Conservation (phyloP, 1,140 invertebrate species). For the Plectrocnemia conspersa region DNA sequence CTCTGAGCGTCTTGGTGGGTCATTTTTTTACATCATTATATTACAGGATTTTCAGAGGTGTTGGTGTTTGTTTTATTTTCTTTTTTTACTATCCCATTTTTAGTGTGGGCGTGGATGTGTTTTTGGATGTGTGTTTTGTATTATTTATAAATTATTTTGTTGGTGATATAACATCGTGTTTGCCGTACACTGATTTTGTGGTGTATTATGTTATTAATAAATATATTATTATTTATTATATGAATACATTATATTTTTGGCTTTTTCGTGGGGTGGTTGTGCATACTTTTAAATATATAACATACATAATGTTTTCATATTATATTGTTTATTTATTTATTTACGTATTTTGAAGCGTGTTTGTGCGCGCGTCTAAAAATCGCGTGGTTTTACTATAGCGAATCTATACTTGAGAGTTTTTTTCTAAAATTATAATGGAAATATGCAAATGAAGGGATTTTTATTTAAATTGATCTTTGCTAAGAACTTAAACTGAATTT, state of each 20-base stretch:
- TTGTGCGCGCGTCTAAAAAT: not conserved
- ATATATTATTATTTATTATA: no score
- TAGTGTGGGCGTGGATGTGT: conserved; percentile 1
- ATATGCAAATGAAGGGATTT: no score
- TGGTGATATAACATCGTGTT: no score
- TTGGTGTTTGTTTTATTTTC: conserved; percentile 2
- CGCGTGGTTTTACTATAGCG: not conserved
- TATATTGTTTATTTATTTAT: no score
- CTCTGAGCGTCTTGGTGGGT: not conserved
- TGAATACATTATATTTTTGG: conserved; percentile 3
- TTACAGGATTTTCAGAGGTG: conserved; percentile 1
- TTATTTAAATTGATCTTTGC: no score
- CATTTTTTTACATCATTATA: not conserved
- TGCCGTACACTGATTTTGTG: not conserved
- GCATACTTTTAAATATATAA: no score
- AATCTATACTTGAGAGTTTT: not conserved
- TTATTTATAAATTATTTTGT: conserved; percentile 1
- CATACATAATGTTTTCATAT: no score
- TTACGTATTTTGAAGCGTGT: not conserved
- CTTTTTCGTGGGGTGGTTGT: conserved; percentile 3
- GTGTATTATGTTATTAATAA: no score
- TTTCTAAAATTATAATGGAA: no score
- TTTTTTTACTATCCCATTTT: conserved; percentile 12
- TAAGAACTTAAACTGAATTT: no score
- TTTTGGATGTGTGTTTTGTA: conserved; percentile 13